Evolutionary conservation across 2,888 invertebrate species (phyloP), one percentile per base, ranked within the genome.

Genomic region (Terebella lapidaria): DNA sequence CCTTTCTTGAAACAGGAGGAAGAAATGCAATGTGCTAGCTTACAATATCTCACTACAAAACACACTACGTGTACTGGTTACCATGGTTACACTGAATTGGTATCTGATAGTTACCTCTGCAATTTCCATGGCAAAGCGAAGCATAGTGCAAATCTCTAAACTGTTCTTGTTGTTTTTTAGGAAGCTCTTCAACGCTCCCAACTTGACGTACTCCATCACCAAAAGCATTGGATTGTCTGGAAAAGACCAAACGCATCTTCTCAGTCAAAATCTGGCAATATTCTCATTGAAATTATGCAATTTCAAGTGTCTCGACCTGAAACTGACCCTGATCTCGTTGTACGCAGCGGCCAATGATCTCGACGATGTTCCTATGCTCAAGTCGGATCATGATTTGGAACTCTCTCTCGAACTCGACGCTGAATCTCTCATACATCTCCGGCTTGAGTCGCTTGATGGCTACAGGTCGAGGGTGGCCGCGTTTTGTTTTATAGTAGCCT

Each of bases 281-380:
- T n/a, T n/a, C n/a, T n/a, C n/a, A n/a, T n/a, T n/a, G n/a, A n/a
- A n/a, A n/a, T n/a, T n/a, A n/a, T n/a, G n/a, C n/a, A n/a, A n/a
- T n/a, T n/a, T n/a, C n/a, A n/a, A n/a, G n/a, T n/a, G n/a, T n/a
- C n/a, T n/a, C n/a, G n/a, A n/a, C n/a, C n/a, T n/a, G n/a, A n/a
- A n/a, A n/a, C n/a, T n/a, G n/a, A n/a, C n/a, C n/a, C n/a, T n/a
- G n/a, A n/a, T n/a, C n/a, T n/a, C n/a, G n/a, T n/a, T n/a, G n/a
- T n/a, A n/a, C 42, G 22, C 49, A 49, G 5, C 22, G 49, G 18
- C 49, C 49, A n/a, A 49, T 49, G 24, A 49, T 49, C 49, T 49
- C 18, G 49, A 49, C 49, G 49, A 49, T 49, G 15, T 24, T 10
- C 22, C 5, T 5, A 49, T 49, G 49, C 49, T 49, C 22, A 5